Conservation (phyloP, 2,888 invertebrate species). For the Caprella mutica region DNA sequence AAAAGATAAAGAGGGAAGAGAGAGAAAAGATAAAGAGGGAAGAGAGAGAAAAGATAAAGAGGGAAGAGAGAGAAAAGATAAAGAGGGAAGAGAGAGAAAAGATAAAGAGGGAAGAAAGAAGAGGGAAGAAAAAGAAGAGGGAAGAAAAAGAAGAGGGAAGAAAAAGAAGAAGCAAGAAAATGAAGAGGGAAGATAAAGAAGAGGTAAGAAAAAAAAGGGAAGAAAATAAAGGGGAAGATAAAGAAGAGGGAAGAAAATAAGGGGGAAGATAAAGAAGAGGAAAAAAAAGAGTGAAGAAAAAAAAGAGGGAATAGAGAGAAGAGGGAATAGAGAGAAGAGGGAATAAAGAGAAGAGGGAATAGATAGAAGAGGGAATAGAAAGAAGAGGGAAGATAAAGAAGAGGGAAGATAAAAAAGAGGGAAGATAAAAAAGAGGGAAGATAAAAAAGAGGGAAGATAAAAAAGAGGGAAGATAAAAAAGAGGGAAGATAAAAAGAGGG, state of each 20-base stretch:
- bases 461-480: neutral
- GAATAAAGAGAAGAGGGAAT: no score
- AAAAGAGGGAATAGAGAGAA: no score
- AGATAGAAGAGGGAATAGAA: neutral
- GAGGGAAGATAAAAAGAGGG: neutral
- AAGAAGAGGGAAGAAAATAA: neutral
- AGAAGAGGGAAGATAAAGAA: neutral
- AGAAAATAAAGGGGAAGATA: neutral
- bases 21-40: neutral
- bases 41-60: neutral
- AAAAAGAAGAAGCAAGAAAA: neutral
- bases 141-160: neutral
- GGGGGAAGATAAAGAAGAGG: neutral
- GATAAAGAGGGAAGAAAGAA: neutral
- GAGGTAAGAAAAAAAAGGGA: neutral
- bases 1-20: neutral
- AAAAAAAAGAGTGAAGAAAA: neutral
- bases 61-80: neutral
- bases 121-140: neutral
- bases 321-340: no score
- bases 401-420: neutral
- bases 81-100: neutral
- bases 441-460: neutral
- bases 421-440: neutral
- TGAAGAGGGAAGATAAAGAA: neutral